phyloP scores from a whole-genome alignment of 2,113 vertebrate genomes.

The Dromiciops gliroides region DNA sequence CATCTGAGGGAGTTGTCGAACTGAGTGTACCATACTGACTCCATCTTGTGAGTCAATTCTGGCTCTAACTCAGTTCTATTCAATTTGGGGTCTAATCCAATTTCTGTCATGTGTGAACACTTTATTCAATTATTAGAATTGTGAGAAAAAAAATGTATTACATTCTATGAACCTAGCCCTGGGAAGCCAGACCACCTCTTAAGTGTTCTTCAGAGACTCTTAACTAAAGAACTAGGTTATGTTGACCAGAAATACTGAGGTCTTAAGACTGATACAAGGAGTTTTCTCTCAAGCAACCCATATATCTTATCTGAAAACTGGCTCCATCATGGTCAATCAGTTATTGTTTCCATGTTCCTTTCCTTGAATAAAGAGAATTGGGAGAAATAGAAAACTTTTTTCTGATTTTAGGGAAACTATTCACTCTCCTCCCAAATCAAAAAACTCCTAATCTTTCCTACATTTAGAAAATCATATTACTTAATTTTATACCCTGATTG shows the following conservation, averaged over 20 bases:
- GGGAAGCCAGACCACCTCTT: neutral
- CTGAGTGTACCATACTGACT: neutral
- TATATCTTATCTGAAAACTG: neutral
- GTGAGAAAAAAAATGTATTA: neutral
- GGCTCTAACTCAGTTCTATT: neutral
- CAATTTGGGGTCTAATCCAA: neutral
- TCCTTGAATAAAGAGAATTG: neutral
- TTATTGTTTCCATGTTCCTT: neutral
- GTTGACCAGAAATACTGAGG: neutral
- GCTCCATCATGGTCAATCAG: neutral
- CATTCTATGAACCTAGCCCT: neutral
- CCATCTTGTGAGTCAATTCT: neutral
- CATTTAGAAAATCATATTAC: neutral
- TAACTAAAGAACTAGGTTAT: neutral
- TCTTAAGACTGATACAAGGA: neutral
- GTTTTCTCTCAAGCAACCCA: neutral
- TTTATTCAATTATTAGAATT: neutral
- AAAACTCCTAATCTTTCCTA: too few species aligned
- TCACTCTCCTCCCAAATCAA: neutral
- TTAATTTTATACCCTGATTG: neutral
- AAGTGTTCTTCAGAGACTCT: neutral
- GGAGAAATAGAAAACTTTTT: neutral
- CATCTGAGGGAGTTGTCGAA: neutral
- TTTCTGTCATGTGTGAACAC: neutral
- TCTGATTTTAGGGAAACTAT: neutral